These are phyloP conservation scores for Brienomyrus brachyistius DNA, from an alignment of 2,113 vertebrate species.

Conservation along the genomic window DNA sequence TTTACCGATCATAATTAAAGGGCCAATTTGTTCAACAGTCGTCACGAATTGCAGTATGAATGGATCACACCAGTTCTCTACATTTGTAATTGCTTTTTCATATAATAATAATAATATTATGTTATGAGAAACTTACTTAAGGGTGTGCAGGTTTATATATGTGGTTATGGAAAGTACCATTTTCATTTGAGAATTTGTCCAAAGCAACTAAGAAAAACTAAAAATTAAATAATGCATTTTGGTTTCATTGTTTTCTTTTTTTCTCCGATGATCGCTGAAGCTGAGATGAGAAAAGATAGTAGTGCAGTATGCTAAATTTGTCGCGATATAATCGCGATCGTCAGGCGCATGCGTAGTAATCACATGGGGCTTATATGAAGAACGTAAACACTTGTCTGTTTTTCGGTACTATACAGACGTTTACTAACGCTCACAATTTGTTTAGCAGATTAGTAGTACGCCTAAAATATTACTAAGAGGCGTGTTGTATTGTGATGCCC, in stretches of 20 bases:
- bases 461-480: not conserved
- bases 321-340: not conserved
- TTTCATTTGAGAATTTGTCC: not conserved
- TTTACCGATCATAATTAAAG: slow-evolving; percentile 10
- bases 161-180: not conserved
- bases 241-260: not conserved
- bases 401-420: not conserved
- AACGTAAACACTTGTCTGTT: not conserved
- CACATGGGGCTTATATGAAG: not conserved
- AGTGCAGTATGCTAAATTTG: not conserved
- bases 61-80: not conserved
- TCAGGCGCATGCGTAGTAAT: not conserved
- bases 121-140: not conserved
- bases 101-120: not conserved
- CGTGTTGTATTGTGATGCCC: not conserved
- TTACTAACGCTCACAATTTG: not conserved
- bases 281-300: not conserved
- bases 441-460: not conserved
- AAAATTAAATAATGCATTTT: not conserved
- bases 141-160: not conserved
- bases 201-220: not conserved
- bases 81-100: slow-evolving; percentile 1
- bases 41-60: not conserved
- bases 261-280: not conserved
- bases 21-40: slow-evolving; percentile 2